These are phyloP conservation scores for Teleiodes luculella DNA, from an alignment of 2,888 invertebrate genomes.

Conservation along the genomic window DNA sequence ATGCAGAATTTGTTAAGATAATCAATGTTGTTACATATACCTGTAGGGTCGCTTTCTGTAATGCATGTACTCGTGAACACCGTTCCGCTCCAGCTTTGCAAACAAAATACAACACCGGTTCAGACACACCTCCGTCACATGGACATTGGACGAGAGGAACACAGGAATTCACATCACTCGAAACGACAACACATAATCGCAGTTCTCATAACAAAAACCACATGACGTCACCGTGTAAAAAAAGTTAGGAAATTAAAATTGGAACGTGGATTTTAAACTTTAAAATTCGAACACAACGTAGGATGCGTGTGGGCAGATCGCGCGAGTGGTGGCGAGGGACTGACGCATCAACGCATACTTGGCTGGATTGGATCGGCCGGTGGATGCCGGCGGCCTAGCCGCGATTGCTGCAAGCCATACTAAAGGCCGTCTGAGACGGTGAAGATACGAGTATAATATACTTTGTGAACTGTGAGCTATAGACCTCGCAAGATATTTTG, in stretches of 20 bases:
- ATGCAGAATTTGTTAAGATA: conserved; percentile 6
- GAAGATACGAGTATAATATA: too few species aligned
- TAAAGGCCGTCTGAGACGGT: conserved; percentile 35
- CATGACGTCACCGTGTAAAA: neutral
- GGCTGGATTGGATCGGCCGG: conserved; percentile 39
- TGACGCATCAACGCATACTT: conserved; percentile 53
- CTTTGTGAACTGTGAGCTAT: too few species aligned
- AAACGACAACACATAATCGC: neutral
- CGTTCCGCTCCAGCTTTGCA: conserved; percentile 74
- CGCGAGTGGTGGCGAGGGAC: conserved; percentile 54
- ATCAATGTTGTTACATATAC: conserved; percentile 32
- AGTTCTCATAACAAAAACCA: neutral
- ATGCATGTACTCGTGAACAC: conserved; percentile 66
- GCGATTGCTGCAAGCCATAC: conserved; percentile 47
- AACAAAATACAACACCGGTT: conserved; percentile 45
- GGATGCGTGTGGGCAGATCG: conserved; percentile 39
- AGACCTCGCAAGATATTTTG: too few species aligned
- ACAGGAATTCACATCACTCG: conserved; percentile 38
- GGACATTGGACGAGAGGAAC: conserved; percentile 34
- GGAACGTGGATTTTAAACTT: conserved; percentile 11
- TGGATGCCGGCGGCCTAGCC: conserved; percentile 27
- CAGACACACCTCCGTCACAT: conserved; percentile 38
- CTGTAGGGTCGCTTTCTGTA: conserved; percentile 76
- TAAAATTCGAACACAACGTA: conserved; percentile 26
- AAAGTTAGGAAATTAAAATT: neutral